These are phyloP conservation scores for Caenorhabditis becei DNA, from an alignment of 2,888 invertebrate genomes.

Conservation along the genomic window DNA sequence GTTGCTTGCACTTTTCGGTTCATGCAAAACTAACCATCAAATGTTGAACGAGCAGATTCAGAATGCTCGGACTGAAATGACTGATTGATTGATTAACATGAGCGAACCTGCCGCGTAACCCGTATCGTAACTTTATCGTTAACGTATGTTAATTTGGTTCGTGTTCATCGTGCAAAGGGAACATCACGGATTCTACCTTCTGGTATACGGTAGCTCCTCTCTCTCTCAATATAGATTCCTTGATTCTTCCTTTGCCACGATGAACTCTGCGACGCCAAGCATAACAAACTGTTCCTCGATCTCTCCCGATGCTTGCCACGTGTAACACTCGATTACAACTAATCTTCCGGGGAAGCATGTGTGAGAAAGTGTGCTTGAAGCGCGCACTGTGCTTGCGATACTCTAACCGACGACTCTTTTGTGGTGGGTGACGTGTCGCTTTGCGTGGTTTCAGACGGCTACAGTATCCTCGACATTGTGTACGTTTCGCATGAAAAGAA, in stretches of 20 bases:
- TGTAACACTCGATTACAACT: constrained; percentile 10
- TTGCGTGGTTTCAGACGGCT: constrained; percentile 73
- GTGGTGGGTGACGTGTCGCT: constrained; percentile 61
- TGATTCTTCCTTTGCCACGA: too few relatives aligned
- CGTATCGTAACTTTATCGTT: constrained; percentile 22
- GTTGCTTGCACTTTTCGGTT: constrained; percentile 49
- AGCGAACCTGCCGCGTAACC: constrained; percentile 14
- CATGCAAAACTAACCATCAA: constrained; percentile 23
- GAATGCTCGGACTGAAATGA: not conserved
- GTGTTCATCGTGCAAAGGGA: too few relatives aligned
- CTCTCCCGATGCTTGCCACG: constrained; percentile 15
- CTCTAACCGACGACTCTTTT: constrained; percentile 40
- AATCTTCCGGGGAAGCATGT: constrained; percentile 10
- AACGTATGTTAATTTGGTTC: too few relatives aligned
- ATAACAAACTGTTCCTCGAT: too few relatives aligned
- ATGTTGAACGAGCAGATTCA: not conserved
- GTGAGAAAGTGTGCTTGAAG: not conserved
- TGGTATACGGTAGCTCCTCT: too few relatives aligned
- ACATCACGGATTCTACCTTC: too few relatives aligned
- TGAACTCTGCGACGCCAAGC: too few relatives aligned
- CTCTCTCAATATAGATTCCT: too few relatives aligned
- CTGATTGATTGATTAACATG: too few relatives aligned
- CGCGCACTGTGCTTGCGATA: constrained; percentile 43
- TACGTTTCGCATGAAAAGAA: constrained; percentile 67
- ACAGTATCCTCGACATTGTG: constrained; percentile 73